A percentile compares a stretch with the other conserved stretches of the same genome.
Conservation (phyloP, 2,113 vertebrate species). For the Spea bombifrons region DNA sequence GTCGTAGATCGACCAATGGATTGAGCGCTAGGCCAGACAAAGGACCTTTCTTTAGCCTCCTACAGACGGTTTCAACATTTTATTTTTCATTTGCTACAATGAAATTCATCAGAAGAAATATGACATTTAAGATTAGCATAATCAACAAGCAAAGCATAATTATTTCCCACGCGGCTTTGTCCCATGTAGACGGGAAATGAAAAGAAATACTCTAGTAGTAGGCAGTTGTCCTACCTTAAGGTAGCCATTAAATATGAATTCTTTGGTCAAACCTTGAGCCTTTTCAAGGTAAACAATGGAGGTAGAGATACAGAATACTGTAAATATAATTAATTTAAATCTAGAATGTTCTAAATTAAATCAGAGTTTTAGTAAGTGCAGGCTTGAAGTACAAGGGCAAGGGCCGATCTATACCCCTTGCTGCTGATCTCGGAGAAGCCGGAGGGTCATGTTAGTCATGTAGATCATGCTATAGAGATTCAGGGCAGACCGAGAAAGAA, state of each 20-base stretch:
- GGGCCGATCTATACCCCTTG: no score
- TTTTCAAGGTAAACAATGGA: not conserved
- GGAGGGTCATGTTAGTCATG: no score
- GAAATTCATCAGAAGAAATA: slow-evolving; percentile 60
- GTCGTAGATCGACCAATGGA: slow-evolving; percentile 61
- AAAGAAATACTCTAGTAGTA: not conserved
- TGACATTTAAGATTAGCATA: slow-evolving; percentile 49
- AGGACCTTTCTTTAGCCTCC: slow-evolving; percentile 77
- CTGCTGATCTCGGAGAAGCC: no score
- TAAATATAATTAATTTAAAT: not conserved
- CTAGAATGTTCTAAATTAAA: no score
- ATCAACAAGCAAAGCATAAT: slow-evolving; percentile 9
- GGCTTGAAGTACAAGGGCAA: no score
- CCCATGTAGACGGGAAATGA: not conserved
- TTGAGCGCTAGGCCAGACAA: slow-evolving; percentile 64
- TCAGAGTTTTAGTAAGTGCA: no score
- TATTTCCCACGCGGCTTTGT: not conserved
- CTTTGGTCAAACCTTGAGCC: not conserved
- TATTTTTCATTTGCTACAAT: slow-evolving; percentile 63
- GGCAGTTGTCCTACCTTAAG: not conserved
- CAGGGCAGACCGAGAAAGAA: no score
- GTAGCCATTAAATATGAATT: not conserved
- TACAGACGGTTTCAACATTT: slow-evolving; percentile 77
- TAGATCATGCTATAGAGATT: no score
- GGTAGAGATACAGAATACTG: not conserved